Evolutionary conservation across 2,888 invertebrate species (phyloP).

Genomic region (Polydesmus complanatus): DNA sequence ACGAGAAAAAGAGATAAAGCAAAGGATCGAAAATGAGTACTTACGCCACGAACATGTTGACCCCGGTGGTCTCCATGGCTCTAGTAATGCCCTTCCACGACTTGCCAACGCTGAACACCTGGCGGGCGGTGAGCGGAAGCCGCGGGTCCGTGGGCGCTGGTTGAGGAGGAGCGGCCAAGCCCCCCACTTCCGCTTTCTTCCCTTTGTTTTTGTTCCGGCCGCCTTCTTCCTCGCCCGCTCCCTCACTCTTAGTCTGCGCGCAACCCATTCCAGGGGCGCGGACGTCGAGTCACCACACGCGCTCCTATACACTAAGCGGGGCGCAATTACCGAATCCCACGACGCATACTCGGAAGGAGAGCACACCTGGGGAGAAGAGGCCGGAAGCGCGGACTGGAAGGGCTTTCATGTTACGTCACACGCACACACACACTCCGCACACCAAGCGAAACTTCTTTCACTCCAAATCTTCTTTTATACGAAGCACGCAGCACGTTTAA

Average conservation of each 20-base stretch:
- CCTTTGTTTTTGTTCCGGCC: neutral
- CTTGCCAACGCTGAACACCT: slow-evolving; percentile 74
- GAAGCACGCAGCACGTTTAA: too few species aligned
- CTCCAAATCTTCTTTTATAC: too few species aligned
- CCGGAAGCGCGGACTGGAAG: too few species aligned
- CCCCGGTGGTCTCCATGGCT: slow-evolving; percentile 75
- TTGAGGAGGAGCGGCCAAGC: slow-evolving; percentile 17
- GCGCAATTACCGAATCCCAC: too few species aligned
- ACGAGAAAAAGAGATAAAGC: neutral
- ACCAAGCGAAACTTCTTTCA: too few species aligned
- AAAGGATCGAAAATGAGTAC: slow-evolving; percentile 38
- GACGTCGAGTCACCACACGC: too few species aligned
- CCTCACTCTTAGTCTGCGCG: slow-evolving; percentile 10
- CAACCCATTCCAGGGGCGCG: too few species aligned
- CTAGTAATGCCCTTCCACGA: slow-evolving; percentile 84
- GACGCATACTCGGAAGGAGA: too few species aligned
- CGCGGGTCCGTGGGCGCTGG: slow-evolving; percentile 45
- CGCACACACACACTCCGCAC: too few species aligned
- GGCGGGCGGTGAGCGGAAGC: slow-evolving; percentile 67
- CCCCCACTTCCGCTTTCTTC: neutral
- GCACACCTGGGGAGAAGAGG: too few species aligned
- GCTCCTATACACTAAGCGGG: too few species aligned
- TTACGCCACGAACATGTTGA: slow-evolving; percentile 84
- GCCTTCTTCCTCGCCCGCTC: neutral
- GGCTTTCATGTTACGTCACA: too few species aligned